Conservation (phyloP, 2,888 invertebrate species). For the Drosophila mayaguana region DNA sequence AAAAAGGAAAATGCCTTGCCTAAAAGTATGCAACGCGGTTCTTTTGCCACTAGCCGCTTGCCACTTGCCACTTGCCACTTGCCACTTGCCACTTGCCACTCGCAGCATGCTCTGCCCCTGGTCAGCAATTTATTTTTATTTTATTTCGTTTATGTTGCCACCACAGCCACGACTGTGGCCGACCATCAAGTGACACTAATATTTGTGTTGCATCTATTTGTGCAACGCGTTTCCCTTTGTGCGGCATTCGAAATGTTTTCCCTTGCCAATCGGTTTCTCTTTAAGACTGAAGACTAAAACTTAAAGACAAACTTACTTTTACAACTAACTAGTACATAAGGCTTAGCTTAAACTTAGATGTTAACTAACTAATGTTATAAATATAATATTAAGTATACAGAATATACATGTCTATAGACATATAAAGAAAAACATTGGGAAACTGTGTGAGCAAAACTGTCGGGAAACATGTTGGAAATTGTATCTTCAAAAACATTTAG, state of each 20-base stretch:
- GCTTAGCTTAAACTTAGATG: background rate
- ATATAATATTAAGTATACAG: background rate
- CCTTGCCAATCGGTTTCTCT: background rate
- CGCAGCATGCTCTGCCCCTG: background rate
- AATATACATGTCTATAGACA: background rate
- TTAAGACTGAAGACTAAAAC: background rate
- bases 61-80: background rate
- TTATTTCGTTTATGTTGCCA: constrained; percentile 58
- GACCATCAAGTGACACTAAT: constrained; percentile 69
- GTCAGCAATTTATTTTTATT: constrained; percentile 75
- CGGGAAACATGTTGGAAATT: constrained; percentile 19
- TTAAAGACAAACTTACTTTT: constrained; percentile 28
- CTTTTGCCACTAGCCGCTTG: constrained; percentile 27
- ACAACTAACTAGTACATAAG: constrained; percentile 16
- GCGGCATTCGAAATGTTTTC: constrained; percentile 11
- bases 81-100: background rate
- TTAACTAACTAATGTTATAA: background rate
- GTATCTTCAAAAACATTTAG: constrained; percentile 34
- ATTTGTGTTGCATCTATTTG: constrained; percentile 42
- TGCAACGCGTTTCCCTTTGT: constrained; percentile 46
- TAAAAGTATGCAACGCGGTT: constrained; percentile 61
- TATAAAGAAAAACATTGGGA: background rate
- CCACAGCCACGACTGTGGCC: constrained; percentile 33
- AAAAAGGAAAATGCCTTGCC: constrained; percentile 29
- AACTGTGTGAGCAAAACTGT: constrained; percentile 5